Percentiles rank a stretch among this genome's conserved stretches.
These are phyloP conservation scores for Thamnaconus septentrionalis DNA, from an alignment of 2,113 vertebrate species.

Conservation along the genomic window DNA sequence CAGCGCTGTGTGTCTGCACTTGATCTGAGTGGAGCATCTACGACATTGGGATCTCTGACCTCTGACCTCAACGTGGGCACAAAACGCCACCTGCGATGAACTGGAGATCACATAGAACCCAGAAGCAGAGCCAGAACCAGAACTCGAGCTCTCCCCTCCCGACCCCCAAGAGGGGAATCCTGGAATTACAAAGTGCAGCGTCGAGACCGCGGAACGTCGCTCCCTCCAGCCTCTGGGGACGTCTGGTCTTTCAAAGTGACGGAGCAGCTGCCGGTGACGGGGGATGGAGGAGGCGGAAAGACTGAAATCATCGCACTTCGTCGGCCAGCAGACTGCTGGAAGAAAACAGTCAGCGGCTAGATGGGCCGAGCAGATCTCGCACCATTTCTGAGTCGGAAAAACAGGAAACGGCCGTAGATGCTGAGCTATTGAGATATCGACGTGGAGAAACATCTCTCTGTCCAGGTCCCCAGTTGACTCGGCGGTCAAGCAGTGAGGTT, in stretches of 20 bases:
- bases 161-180: too few relatives aligned
- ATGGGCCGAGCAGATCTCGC: neutral
- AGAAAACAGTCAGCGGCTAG: slow-evolving; percentile 13
- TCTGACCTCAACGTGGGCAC: slow-evolving; percentile 31
- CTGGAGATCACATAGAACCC: slow-evolving; percentile 4
- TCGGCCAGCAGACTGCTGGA: slow-evolving; percentile 38
- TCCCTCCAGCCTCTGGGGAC: slow-evolving; percentile 30
- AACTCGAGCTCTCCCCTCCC: too few relatives aligned
- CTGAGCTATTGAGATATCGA: neutral
- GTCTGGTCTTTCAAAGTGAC: slow-evolving; percentile 51
- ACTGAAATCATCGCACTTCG: slow-evolving; percentile 59
- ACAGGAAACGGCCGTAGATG: neutral
- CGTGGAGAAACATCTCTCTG: too few relatives aligned
- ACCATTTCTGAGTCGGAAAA: neutral
- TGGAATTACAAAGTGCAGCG: slow-evolving; percentile 38
- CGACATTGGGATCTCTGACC: too few relatives aligned
- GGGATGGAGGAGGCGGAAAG: slow-evolving; percentile 52
- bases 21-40: too few relatives aligned
- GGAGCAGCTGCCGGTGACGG: slow-evolving; percentile 49
- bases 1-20: too few relatives aligned
- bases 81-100: slow-evolving; percentile 28
- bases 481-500: neutral
- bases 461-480: neutral
- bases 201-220: slow-evolving; percentile 47
- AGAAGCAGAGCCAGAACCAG: too few relatives aligned